Conservation (phyloP, 2,113 vertebrate species). For the Hemiscyllium ocellatum region DNA sequence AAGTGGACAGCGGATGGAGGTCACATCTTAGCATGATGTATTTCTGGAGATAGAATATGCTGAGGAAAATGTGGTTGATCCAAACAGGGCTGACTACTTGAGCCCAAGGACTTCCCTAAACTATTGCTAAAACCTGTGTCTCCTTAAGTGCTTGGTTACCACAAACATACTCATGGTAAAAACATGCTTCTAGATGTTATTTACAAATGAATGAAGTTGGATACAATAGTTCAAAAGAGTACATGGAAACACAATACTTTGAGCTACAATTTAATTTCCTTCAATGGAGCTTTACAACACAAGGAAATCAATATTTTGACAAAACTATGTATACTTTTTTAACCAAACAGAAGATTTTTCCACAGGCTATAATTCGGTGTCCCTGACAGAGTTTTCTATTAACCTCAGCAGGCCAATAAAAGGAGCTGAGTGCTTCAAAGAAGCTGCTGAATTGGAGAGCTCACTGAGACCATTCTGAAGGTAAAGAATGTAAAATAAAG, state of each 20-base stretch:
- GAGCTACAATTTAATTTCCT: background rate
- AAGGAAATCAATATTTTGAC: background rate
- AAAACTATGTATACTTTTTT: background rate
- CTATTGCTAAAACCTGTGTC: too few relatives aligned
- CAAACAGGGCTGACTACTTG: background rate
- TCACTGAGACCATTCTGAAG: background rate
- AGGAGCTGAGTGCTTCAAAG: background rate
- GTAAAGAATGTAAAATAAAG: too few relatives aligned
- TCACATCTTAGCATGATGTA: background rate
- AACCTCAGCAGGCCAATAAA: background rate
- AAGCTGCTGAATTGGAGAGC: background rate
- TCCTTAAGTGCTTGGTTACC: background rate
- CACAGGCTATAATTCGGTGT: background rate
- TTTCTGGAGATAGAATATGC: background rate
- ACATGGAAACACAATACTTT: background rate
- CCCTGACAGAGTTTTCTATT: background rate
- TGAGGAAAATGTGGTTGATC: background rate
- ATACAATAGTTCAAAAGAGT: background rate
- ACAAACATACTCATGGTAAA: background rate
- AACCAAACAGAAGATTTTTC: background rate
- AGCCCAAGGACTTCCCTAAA: background rate
- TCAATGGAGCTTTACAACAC: background rate
- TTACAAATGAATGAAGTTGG: background rate
- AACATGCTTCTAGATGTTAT: background rate
- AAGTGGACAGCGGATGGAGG: background rate